phyloP scores from a whole-genome alignment of 2,113 vertebrate species.

The Melanostigma gelatinosum region DNA sequence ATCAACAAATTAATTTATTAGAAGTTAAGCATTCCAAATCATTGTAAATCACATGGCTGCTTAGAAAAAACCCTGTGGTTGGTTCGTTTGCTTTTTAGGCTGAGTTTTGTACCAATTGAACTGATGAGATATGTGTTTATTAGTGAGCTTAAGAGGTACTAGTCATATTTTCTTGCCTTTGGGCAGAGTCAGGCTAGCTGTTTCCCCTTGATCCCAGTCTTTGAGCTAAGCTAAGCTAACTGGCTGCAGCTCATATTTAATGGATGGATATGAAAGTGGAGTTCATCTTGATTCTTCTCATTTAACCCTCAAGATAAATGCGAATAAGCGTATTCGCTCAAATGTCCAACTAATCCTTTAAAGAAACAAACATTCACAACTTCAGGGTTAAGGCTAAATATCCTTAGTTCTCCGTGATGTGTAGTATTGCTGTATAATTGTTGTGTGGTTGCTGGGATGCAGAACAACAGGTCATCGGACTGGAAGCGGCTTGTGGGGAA shows the following conservation, averaged over 20 bases:
- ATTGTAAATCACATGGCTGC: no score
- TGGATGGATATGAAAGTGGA: neutral
- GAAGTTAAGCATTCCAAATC: no score
- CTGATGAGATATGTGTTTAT: neutral
- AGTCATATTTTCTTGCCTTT: neutral
- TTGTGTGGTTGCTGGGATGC: conserved; percentile 39
- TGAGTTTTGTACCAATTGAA: no score
- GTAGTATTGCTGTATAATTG: neutral
- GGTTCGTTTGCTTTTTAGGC: no score
- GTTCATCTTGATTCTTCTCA: neutral
- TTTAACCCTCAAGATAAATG: neutral
- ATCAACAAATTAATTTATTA: no score
- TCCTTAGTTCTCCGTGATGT: neutral
- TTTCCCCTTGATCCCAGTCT: neutral
- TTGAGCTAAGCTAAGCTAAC: neutral
- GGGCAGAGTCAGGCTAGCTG: no score
- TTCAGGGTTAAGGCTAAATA: neutral
- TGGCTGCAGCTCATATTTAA: neutral
- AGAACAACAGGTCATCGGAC: conserved; percentile 53
- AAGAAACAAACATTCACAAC: neutral
- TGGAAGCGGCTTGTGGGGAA: conserved; percentile 62
- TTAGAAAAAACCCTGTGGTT: no score
- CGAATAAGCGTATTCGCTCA: neutral
- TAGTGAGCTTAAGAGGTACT: neutral
- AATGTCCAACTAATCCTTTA: neutral